These are phyloP conservation scores for Phylloscopus collybita DNA, from an alignment of 2,797 vertebrate genomes.

Conservation along the genomic window DNA sequence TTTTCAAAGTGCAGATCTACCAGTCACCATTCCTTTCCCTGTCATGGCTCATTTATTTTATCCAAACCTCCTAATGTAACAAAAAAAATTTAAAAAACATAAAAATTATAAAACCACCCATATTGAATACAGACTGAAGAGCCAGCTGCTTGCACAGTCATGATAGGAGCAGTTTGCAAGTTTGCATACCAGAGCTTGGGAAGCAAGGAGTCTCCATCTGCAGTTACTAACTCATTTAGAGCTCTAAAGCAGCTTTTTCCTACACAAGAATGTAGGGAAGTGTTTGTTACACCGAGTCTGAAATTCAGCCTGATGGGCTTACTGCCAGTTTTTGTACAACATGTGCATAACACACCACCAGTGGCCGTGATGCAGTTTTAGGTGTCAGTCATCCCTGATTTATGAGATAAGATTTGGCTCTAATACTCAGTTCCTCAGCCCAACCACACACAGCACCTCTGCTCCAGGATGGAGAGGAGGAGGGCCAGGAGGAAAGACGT, in stretches of 20 bases:
- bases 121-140: not conserved
- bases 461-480: not conserved
- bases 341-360: accelerated
- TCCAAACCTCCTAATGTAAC: not conserved
- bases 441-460: not conserved
- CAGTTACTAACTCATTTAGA: not conserved
- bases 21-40: not conserved
- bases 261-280: not conserved
- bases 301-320: not conserved
- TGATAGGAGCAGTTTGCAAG: not conserved
- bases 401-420: not conserved
- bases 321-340: not conserved
- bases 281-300: not conserved
- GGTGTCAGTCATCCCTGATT: not conserved
- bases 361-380: not conserved
- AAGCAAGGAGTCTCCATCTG: not conserved
- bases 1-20: not conserved
- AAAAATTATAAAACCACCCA: too few species aligned
- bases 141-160: not conserved
- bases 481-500: not conserved
- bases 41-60: not conserved
- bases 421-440: not conserved
- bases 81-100: not conserved
- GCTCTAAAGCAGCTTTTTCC: not conserved
- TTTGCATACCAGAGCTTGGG: not conserved